Evolutionary conservation across 2,888 invertebrate species (phyloP), one percentile per base, ranked within the genome.

Genomic region (Allygus modestus): DNA sequence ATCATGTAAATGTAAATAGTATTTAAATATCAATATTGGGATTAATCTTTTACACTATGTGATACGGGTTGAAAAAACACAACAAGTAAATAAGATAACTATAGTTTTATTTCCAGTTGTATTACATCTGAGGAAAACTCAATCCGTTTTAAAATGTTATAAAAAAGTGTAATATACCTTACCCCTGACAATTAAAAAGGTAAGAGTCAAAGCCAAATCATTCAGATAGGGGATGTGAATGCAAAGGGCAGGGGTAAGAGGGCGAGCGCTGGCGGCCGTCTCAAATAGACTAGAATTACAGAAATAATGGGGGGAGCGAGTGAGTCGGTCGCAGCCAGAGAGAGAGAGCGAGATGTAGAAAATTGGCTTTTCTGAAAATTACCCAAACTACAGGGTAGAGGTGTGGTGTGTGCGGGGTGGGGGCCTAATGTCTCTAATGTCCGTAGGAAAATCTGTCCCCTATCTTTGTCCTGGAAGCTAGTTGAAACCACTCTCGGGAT

Each of bases 311-410:
- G 58, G 54, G 75, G 61, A 54, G 54, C 54, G 83, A 83, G 75
- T 23, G 71, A 43, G 71, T 58, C 79, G 58, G 20, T 23, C 41
- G 23, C 41, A 82, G 82, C 15, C 41, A 37, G 41, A 71, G 58
- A 54, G 83, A n/a, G 83, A 51, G 83, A 83, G 83, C 51, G 83
- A 83, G 83, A 75, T 41, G 83, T 83, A 75, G 83, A 83, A 83
- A 83, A 83, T 83, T 83, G 83, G 83, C 83, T 83, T 83, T 83
- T 83, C 83, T 83, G 83, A 83, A 83, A 83, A 83, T 83, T 83
- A 83, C 83, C 83, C 83, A 75, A 83, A 83, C 75, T 83, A 83
- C 75, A 83, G 61, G 83, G 58, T 31, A 75, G 61, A 83, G 75
- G 61, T 23, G 75, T 37, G 58, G 75, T 75, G 75, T 54, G 58